Percentiles rank a stretch among this genome's conserved stretches.
phyloP scores from a whole-genome alignment of 53 echinoderm and acorn worm species.

The Paracentrotus lividus region DNA sequence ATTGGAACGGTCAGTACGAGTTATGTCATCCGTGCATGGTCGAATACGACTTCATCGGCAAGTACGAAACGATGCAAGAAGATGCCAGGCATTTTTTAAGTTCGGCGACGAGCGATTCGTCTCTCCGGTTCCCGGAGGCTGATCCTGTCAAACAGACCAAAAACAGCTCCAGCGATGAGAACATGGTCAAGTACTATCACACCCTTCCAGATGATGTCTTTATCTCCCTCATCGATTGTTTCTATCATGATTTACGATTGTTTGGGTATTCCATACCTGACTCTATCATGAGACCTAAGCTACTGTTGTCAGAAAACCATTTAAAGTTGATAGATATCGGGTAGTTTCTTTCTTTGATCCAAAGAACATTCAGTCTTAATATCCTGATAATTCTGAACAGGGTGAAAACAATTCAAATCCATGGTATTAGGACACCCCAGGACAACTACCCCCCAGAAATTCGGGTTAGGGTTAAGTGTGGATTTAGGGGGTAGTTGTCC shows the following conservation, averaged over 20 bases:
- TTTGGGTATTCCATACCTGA: slow-evolving; percentile 60
- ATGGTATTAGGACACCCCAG: too few relatives aligned
- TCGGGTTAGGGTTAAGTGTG: too few relatives aligned
- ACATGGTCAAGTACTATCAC: slow-evolving; percentile 26
- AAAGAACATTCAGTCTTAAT: too few relatives aligned
- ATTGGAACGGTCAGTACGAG: slow-evolving; percentile 57
- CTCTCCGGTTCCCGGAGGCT: neutral
- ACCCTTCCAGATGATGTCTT: neutral
- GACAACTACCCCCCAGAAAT: too few relatives aligned
- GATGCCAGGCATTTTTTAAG: slow-evolving; percentile 25
- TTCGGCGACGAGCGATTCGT: slow-evolving; percentile 9
- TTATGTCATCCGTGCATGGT: slow-evolving; percentile 43
- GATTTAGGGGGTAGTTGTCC: too few relatives aligned
- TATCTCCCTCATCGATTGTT: neutral
- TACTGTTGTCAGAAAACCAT: neutral
- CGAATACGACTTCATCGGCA: slow-evolving; percentile 60
- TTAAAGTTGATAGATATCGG: neutral
- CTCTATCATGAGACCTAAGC: neutral
- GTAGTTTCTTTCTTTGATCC: too few relatives aligned
- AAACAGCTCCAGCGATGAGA: slow-evolving; percentile 28
- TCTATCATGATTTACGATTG: slow-evolving; percentile 40
- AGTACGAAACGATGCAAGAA: slow-evolving; percentile 52
- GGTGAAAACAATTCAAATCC: too few relatives aligned
- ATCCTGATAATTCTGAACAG: too few relatives aligned
- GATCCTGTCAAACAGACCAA: slow-evolving; percentile 11